Conservation (phyloP, 1,140 invertebrate species). For the Agrypnia vestita region DNA sequence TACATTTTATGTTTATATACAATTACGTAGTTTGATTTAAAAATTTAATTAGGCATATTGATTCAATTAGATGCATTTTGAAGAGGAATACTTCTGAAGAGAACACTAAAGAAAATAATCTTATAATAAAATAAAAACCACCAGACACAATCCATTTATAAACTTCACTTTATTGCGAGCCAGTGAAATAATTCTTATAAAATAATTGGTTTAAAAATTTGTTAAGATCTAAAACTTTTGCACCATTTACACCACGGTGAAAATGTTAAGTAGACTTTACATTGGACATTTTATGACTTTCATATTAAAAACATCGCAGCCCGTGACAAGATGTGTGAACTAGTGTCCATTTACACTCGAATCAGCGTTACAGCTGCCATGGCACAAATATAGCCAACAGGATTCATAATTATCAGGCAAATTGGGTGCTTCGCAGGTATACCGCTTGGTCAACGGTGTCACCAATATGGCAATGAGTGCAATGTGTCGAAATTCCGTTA, state of each 20-base stretch:
- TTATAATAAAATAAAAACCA: constrained; percentile 32
- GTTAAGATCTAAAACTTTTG: constrained; percentile 48
- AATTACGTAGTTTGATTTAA: no score
- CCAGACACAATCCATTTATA: constrained; percentile 40
- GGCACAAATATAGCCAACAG: constrained; percentile 56
- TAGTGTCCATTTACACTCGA: constrained; percentile 33
- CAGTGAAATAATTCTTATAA: constrained; percentile 51
- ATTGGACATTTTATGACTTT: constrained; percentile 32
- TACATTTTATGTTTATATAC: no score
- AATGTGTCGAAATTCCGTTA: constrained; percentile 39
- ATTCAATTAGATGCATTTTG: no score
- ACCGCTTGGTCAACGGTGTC: constrained; percentile 17
- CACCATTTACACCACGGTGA: constrained; percentile 26
- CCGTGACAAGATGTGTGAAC: constrained; percentile 12
- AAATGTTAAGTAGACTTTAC: constrained; percentile 32
- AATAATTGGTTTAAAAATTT: constrained; percentile 50
- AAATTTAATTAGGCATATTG: no score
- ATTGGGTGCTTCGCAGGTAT: constrained; percentile 53
- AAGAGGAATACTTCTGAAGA: no score
- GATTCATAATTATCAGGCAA: constrained; percentile 54
- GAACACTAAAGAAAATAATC: no score
- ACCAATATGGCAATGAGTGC: constrained; percentile 57
- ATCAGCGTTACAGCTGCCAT: constrained; percentile 46
- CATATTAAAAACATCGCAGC: constrained; percentile 21
- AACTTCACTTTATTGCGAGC: constrained; percentile 41